Base-by-base conservation (phyloP, 1,140 invertebrate species). In the Leptonema lineaticorne region DNA sequence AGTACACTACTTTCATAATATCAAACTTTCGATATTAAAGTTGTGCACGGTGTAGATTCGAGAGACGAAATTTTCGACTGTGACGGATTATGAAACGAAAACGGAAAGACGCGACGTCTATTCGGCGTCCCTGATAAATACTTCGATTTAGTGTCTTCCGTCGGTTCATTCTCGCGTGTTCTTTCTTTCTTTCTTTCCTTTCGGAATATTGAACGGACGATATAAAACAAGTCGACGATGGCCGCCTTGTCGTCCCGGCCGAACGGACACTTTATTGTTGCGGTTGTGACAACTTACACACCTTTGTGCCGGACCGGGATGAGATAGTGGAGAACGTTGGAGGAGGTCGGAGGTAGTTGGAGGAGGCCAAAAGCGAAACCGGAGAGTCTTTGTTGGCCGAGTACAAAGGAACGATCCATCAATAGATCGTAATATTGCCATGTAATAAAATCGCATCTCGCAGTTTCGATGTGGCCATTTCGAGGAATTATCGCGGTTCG, bases 211-310 rank as follows among this genome's bases (percentile, higher is more conserved):
- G 53, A 37, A 62, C 14, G 7, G 60, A 56, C 63, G 53, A 64
- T 69, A n/a, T n/a, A 69, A 69, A 69, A 69, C 68, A 69, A 69
- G 50, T 69, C 58, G 60, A 69, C 68, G 41, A 37, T 22, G 50
- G 11, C 50, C 22, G 50, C n/a, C n/a, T n/a, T 53, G 50, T 53
- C 50, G 22, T 33, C 16, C 20, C 53, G 28, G 63, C 16, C 20
- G 18, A 46, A 53, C 58, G 37, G 56, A 66, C 68, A 66, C 41
- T 69, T 69, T 69, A 69, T 69, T 62, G 62, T 62, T 30, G 63
- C 29, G 62, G 63, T 24, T 63, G 62, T 62, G 45, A 63, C 63
- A 60, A 33, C 56, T 28, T 20, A 66, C 63, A 50, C 41, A 66
- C 68, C 63, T 69, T 69, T 69, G 63, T 69, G 41, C 22, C 16